A percentile compares a stretch with the other conserved stretches of the same genome.
Conservation (phyloP, 2,888 invertebrate genomes). For the Rotaria magnacalcarata region DNA sequence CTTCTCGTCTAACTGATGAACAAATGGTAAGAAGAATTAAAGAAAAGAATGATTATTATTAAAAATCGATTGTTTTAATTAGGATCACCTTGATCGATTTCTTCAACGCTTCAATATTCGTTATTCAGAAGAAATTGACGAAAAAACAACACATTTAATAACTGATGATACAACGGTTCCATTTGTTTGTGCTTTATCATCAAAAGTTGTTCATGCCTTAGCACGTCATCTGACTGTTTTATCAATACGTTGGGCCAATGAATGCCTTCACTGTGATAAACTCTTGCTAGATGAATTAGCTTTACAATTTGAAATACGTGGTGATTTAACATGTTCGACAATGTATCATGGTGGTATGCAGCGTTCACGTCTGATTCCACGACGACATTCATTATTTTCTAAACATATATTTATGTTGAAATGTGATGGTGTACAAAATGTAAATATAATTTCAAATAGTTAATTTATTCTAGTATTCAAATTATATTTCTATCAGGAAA, state of each 20-base stretch:
- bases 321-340: not conserved
- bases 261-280: not conserved
- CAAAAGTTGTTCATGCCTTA: slow-evolving; percentile 11
- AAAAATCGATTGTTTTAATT: not conserved
- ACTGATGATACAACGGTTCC: not conserved
- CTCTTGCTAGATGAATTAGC: not conserved
- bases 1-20: slow-evolving; percentile 1
- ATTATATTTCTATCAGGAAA: no score
- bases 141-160: slow-evolving; percentile 32
- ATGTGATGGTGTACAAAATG: slow-evolving; percentile 6
- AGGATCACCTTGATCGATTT: slow-evolving; percentile 25
- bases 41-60: not conserved
- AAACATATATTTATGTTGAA: slow-evolving; percentile 15
- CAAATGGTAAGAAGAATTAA: not conserved
- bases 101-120: not conserved
- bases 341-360: slow-evolving; percentile 7
- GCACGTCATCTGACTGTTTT: not conserved
- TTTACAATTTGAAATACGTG: slow-evolving; percentile 20
- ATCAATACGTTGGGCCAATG: not conserved
- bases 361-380: not conserved
- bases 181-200: slow-evolving; percentile 25
- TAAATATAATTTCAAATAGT: not conserved
- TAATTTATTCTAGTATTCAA: no score
- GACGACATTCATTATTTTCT: slow-evolving; percentile 27
- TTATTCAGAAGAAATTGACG: not conserved